A percentile compares a stretch with the other conserved stretches of the same genome.
Conservation (phyloP, 35 echinoderm and acorn worm genomes). For the Apostichopus parvimensis region DNA sequence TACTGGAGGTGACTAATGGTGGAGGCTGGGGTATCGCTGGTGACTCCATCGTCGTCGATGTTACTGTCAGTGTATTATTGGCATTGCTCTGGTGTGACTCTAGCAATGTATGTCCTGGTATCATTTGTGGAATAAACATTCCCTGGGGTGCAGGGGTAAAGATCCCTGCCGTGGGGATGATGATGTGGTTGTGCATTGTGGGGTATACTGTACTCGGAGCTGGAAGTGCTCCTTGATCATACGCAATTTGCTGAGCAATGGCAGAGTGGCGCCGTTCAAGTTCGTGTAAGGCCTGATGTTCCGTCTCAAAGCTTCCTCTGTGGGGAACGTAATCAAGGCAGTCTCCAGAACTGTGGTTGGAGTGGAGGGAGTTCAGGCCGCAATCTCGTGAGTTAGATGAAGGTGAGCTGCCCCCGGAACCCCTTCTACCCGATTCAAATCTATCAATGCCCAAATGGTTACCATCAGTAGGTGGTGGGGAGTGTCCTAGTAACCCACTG, state of each 20-base stretch:
- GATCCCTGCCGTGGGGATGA: slow-evolving; percentile 13
- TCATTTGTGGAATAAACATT: slow-evolving; percentile 16
- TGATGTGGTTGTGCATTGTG: slow-evolving; percentile 21
- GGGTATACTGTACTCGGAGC: slow-evolving; percentile 1
- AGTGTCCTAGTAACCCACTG: background rate
- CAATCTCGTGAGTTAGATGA: slow-evolving; percentile 12
- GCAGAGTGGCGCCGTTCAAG: background rate
- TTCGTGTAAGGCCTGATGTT: background rate
- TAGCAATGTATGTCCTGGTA: slow-evolving; percentile 11
- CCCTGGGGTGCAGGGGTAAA: background rate
- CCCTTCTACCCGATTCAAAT: slow-evolving; percentile 11
- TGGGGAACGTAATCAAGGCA: background rate
- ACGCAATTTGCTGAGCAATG: slow-evolving; percentile 2
- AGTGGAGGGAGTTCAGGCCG: slow-evolving; percentile 30
- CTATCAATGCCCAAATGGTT: slow-evolving; percentile 36
- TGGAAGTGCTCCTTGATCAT: slow-evolving; percentile 4
- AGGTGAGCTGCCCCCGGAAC: slow-evolving; percentile 33
- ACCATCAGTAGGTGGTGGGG: slow-evolving; percentile 1
- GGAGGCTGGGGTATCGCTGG: background rate
- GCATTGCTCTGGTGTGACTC: slow-evolving; percentile 6
- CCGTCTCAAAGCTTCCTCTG: slow-evolving; percentile 26
- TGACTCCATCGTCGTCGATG: background rate
- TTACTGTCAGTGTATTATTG: background rate
- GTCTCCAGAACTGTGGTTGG: slow-evolving; percentile 36
- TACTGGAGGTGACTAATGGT: slow-evolving; percentile 9